phyloP scores from a whole-genome alignment of 2,888 invertebrate genomes.

The Drosophila prolongata region DNA sequence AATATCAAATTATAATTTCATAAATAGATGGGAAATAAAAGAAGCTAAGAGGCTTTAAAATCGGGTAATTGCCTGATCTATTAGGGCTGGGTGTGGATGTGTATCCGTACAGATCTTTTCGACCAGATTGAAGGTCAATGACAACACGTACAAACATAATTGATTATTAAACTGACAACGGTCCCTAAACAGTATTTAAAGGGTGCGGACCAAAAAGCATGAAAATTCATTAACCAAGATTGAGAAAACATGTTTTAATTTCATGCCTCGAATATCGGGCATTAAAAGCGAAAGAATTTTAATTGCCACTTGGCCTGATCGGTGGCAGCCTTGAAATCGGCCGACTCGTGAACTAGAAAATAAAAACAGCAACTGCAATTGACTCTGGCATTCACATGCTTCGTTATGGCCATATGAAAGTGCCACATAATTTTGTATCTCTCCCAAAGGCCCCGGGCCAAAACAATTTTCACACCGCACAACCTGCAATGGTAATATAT shows the following conservation, averaged over 20 bases:
- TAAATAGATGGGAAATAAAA: slow-evolving; percentile 63
- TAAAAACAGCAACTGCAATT: slow-evolving; percentile 48
- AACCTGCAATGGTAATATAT: slow-evolving; percentile 33
- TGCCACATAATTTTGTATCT: slow-evolving; percentile 65
- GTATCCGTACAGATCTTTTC: slow-evolving; percentile 45
- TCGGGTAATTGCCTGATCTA: slow-evolving; percentile 75
- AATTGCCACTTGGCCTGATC: slow-evolving; percentile 59
- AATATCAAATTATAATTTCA: slow-evolving; percentile 78
- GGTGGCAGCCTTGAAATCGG: slow-evolving; percentile 33
- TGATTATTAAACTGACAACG: slow-evolving; percentile 69
- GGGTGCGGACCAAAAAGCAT: slow-evolving; percentile 12
- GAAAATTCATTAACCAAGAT: slow-evolving; percentile 53
- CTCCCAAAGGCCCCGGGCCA: slow-evolving; percentile 50
- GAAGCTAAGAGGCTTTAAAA: slow-evolving; percentile 73
- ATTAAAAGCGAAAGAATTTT: slow-evolving; percentile 70
- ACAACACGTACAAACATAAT: slow-evolving; percentile 68
- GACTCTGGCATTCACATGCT: slow-evolving; percentile 35
- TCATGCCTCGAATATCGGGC: slow-evolving; percentile 73
- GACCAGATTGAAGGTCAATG: slow-evolving; percentile 75
- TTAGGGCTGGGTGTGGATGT: slow-evolving; percentile 72
- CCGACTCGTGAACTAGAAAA: slow-evolving; percentile 58
- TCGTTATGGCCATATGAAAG: slow-evolving; percentile 67
- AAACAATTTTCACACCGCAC: slow-evolving; percentile 73
- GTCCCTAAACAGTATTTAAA: slow-evolving; percentile 33
- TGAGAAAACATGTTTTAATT: slow-evolving; percentile 76